Evolutionary conservation across 2,888 invertebrate genomes (phyloP), one percentile per base, ranked within the genome.

Genomic region (Drosophila borealis): DNA sequence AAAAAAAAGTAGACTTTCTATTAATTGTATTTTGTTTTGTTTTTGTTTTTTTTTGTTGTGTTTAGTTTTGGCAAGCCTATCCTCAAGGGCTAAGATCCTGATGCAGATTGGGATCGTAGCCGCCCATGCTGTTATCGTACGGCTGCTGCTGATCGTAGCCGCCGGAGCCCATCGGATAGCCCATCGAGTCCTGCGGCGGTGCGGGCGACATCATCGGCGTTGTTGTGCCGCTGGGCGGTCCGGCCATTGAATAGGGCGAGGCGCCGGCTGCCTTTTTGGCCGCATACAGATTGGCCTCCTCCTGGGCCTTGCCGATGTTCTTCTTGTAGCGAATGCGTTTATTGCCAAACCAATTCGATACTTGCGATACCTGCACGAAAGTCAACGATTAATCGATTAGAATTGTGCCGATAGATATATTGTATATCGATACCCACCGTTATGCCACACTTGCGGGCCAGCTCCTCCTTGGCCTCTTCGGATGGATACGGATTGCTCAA

Each of bases 291-390:
- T 99, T 99, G 66, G 99, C 99, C 93, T 99, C 99, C 93, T 99
- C 99, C 93, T 99, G 99, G 64, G 99, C 99, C 93, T 99, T 99
- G 90, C 98, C 99, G 86, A 99, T 99, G 93, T 99, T 99, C 94
- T 99, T 99, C 96, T 99, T 99, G 94, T 99, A 99, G 90, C 99
- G 96, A 94, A 99, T 99, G 91, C 99, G 96, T 93, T 99, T 99
- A 94, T 99, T 99, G 87, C 99, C 99, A 93, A 99, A 99, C 99
- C 99, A 99, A 95, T 99, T 99, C 85, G 98, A 99, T 75, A 99
- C 98, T 97, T 97, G 94, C 9, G 93, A 93, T 14, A 93, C 93
- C 93, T 92, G 17, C 2, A n/a, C 5, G 9, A 3, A 11, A 3
- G 4, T 29, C 6, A 29, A 9, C 17, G 13, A 41, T 29, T 6